These are phyloP conservation scores for Tragelaphus buxtoni DNA, from an alignment of 2,113 vertebrate genomes.

Conservation along the genomic window DNA sequence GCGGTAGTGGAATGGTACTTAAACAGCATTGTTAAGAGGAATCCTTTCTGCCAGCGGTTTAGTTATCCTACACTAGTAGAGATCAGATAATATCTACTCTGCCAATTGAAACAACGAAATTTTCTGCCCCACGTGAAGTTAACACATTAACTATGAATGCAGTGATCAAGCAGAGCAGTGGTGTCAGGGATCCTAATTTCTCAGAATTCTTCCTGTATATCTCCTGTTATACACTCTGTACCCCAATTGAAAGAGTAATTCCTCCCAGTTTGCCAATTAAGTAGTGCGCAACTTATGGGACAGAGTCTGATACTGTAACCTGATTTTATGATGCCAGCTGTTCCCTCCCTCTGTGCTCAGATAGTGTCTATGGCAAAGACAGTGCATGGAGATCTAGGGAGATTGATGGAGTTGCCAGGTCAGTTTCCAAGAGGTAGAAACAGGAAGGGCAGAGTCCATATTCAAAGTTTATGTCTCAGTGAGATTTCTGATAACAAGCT, in stretches of 20 bases:
- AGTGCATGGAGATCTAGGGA: not conserved
- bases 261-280: not conserved
- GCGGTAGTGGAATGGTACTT: not conserved
- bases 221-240: not conserved
- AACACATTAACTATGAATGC: not conserved
- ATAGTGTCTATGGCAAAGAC: not conserved
- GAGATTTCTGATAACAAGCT: slow-evolving; percentile 38
- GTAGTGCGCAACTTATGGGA: not conserved
- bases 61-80: not conserved
- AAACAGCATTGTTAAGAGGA: not conserved
- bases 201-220: not conserved
- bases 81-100: not conserved
- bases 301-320: not conserved
- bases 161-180: not conserved
- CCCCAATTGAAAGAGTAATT: not conserved
- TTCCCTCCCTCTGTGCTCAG: not conserved
- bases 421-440: slow-evolving; percentile 24
- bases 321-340: not conserved
- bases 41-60: not conserved
- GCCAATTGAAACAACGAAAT: not conserved
- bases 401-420: not conserved
- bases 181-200: not conserved
- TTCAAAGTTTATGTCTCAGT: slow-evolving; percentile 1
- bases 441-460: slow-evolving; percentile 7
- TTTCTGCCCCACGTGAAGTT: not conserved